Percentiles rank a stretch among this genome's conserved stretches.
Conservation (phyloP, 2,888 invertebrate species). For the Hedya salicella region DNA sequence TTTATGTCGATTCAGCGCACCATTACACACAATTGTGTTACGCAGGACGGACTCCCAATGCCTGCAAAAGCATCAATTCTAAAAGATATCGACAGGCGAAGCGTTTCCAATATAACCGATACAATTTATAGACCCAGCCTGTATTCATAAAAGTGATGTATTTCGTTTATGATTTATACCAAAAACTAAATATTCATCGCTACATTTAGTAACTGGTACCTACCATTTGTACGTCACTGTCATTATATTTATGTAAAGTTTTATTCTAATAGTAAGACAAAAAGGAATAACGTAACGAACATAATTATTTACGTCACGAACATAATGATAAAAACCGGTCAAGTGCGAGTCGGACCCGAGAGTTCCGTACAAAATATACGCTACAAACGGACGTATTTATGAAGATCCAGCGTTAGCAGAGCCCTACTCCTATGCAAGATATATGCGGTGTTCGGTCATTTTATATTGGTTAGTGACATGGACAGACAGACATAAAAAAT, state of each 20-base stretch:
- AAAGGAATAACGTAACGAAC: not conserved
- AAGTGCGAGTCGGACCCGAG: too few relatives aligned
- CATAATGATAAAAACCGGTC: not conserved
- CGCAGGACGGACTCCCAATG: constrained; percentile 22
- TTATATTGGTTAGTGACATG: too few relatives aligned
- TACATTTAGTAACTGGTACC: not conserved
- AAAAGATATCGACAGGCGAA: constrained; percentile 24
- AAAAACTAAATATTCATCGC: not conserved
- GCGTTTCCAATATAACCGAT: constrained; percentile 11
- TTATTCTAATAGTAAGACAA: not conserved
- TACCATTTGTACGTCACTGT: not conserved
- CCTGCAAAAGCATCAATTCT: constrained; percentile 26
- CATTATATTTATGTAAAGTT: too few relatives aligned
- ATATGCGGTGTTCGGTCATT: too few relatives aligned
- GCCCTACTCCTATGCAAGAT: too few relatives aligned
- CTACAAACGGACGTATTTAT: too few relatives aligned
- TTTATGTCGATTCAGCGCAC: constrained; percentile 35
- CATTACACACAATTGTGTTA: constrained; percentile 41
- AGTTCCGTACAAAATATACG: too few relatives aligned
- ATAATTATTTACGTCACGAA: too few relatives aligned
- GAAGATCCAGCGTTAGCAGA: too few relatives aligned
- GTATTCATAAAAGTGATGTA: constrained; percentile 39
- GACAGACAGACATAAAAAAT: too few relatives aligned
- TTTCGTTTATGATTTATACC: constrained; percentile 26
- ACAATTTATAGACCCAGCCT: constrained; percentile 18